A percentile compares a stretch with the other conserved stretches of the same genome.
Conservation (phyloP, 2,888 invertebrate species). For the Sarcophaga carnaria region DNA sequence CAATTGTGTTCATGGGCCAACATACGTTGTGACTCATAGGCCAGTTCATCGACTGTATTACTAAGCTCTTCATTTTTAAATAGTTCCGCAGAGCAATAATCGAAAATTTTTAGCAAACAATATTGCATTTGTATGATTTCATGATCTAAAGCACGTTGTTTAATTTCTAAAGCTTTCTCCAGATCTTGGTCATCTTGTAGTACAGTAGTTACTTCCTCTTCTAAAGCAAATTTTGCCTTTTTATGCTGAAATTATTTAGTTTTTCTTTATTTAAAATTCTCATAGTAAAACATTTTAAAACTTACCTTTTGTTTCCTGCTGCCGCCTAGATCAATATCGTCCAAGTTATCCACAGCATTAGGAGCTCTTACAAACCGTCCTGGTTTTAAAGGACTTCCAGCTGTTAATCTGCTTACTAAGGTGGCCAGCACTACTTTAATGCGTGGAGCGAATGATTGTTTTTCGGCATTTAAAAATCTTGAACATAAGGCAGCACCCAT, state of each 20-base stretch:
- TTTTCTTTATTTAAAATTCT: background rate
- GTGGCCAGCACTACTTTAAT: constrained; percentile 85
- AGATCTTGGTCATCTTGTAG: constrained; percentile 66
- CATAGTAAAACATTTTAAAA: background rate
- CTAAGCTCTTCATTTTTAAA: constrained; percentile 80
- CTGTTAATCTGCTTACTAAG: constrained; percentile 83
- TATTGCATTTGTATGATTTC: constrained; percentile 89
- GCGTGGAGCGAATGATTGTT: constrained; percentile 86
- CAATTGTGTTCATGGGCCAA: constrained; percentile 92
- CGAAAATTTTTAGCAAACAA: constrained; percentile 86
- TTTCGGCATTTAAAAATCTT: constrained; percentile 90
- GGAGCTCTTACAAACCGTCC: constrained; percentile 85
- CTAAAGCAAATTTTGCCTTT: constrained; percentile 8
- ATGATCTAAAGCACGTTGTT: constrained; percentile 87
- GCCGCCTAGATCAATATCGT: background rate
- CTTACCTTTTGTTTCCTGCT: constrained; percentile 62
- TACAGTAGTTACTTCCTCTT: constrained; percentile 62
- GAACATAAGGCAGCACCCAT: constrained; percentile 91
- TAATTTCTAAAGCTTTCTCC: constrained; percentile 82
- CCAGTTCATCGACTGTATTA: constrained; percentile 83
- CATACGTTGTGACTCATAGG: constrained; percentile 87
- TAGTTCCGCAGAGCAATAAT: constrained; percentile 85
- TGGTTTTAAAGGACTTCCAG: constrained; percentile 82
- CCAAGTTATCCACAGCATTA: constrained; percentile 74
- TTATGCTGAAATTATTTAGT: constrained; percentile 43